Evolutionary conservation across 2,888 invertebrate genomes (phyloP).

Genomic region (Ophion ellenae): DNA sequence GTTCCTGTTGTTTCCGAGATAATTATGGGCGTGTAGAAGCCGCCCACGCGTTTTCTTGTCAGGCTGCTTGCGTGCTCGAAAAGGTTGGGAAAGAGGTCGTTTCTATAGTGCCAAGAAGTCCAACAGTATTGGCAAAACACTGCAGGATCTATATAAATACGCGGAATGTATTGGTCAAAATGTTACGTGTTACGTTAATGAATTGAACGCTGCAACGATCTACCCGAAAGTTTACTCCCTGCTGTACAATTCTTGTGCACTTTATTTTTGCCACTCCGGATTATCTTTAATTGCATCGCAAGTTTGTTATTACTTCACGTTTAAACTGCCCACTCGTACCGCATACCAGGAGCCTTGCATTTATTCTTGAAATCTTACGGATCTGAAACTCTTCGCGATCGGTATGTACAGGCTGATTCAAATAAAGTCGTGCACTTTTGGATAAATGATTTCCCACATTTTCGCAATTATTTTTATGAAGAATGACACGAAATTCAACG

Average conservation of each 20-base stretch:
- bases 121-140: constrained; percentile 36
- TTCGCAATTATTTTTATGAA: background rate
- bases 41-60: constrained; percentile 66
- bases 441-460: background rate
- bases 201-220: constrained; percentile 66
- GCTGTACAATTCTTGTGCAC: constrained; percentile 44
- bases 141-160: constrained; percentile 20
- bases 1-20: constrained; percentile 65
- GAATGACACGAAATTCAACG: background rate
- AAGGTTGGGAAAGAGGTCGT: constrained; percentile 61
- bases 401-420: background rate
- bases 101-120: constrained; percentile 50
- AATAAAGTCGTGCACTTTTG: background rate
- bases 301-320: constrained; percentile 66
- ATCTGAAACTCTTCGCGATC: background rate
- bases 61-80: constrained; percentile 39
- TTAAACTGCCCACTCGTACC: constrained; percentile 59
- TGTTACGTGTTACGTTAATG: constrained; percentile 71
- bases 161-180: constrained; percentile 54
- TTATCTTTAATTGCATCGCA: constrained; percentile 69
- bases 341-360: constrained; percentile 36
- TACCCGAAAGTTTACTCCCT: constrained; percentile 63
- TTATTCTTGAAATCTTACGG: constrained; percentile 38
- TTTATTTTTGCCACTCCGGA: constrained; percentile 27
- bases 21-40: constrained; percentile 70